phyloP scores from a whole-genome alignment of 2,888 invertebrate species.

The Harpalus rufipes region DNA sequence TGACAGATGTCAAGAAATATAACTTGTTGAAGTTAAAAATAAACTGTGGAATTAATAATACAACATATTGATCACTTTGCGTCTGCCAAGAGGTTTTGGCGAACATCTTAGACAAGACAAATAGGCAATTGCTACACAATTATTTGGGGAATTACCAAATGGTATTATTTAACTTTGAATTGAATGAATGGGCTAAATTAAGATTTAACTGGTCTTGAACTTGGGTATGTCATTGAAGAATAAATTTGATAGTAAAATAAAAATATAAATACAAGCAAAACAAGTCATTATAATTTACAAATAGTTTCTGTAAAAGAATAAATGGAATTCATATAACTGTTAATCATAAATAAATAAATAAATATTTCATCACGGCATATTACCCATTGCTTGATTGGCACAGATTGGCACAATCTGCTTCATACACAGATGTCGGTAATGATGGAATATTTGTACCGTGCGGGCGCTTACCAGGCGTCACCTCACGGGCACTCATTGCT shows the following conservation, averaged over 20 bases:
- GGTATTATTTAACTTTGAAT: constrained; percentile 3
- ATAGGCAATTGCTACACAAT: constrained; percentile 1
- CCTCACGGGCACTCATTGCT: too few relatives aligned
- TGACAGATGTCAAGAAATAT: constrained; percentile 37
- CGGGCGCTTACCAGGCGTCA: too few relatives aligned
- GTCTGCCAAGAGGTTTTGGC: constrained; percentile 20
- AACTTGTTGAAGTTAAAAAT: constrained; percentile 29
- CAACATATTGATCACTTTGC: constrained; percentile 39
- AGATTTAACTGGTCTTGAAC: constrained; percentile 5
- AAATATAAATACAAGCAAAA: too few relatives aligned
- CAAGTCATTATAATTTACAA: too few relatives aligned
- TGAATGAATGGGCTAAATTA: constrained; percentile 20
- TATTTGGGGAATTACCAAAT: constrained; percentile 39
- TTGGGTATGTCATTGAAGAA: constrained; percentile 5
- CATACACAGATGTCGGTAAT: too few relatives aligned
- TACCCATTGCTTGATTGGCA: too few relatives aligned
- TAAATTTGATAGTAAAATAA: too few relatives aligned
- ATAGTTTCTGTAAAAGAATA: background rate
- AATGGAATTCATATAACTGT: background rate
- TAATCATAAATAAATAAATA: too few relatives aligned
- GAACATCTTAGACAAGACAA: background rate
- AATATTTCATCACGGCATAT: too few relatives aligned
- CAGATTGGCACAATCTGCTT: too few relatives aligned
- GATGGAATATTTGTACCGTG: too few relatives aligned
- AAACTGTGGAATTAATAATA: constrained; percentile 40